These are phyloP conservation scores for Eristalis intricaria DNA, from an alignment of 2,888 invertebrate species.

Conservation along the genomic window DNA sequence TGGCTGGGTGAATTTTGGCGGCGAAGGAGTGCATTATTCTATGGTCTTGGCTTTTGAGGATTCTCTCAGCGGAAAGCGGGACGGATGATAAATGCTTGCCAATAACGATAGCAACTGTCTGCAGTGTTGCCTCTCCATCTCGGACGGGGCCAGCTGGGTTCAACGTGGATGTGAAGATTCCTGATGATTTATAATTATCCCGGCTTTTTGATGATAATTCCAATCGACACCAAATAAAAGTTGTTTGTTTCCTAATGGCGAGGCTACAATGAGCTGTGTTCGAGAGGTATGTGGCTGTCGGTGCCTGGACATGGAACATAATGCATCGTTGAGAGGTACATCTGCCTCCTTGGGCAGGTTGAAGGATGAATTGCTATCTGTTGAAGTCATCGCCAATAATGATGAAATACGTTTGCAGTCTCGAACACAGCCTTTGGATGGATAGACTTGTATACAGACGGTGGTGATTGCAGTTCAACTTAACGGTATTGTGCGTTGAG, in stretches of 20 bases:
- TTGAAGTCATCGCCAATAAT: constrained; percentile 66
- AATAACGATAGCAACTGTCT: constrained; percentile 64
- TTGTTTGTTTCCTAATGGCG: constrained; percentile 62
- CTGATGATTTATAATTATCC: constrained; percentile 72
- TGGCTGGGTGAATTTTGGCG: constrained; percentile 47
- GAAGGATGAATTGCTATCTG: constrained; percentile 68
- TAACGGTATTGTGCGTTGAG: constrained; percentile 59
- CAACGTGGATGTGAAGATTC: constrained; percentile 60
- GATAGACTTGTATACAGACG: constrained; percentile 14
- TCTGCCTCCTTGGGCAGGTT: constrained; percentile 43
- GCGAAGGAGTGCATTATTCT: constrained; percentile 64
- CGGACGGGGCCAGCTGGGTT: constrained; percentile 10
- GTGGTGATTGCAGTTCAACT: constrained; percentile 46
- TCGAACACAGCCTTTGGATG: no score
- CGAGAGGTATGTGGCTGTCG: constrained; percentile 27
- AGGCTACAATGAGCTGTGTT: constrained; percentile 52
- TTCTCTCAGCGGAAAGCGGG: constrained; percentile 43
- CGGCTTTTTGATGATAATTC: constrained; percentile 71
- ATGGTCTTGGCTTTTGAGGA: constrained; percentile 22
- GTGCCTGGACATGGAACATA: not conserved
- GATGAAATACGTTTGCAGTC: constrained; percentile 57
- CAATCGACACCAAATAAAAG: constrained; percentile 72
- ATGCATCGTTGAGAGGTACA: constrained; percentile 36
- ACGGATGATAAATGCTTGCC: constrained; percentile 66
- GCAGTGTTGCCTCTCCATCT: not conserved